Conservation (phyloP, 2,113 vertebrate genomes). For the Neogobius melanostomus region DNA sequence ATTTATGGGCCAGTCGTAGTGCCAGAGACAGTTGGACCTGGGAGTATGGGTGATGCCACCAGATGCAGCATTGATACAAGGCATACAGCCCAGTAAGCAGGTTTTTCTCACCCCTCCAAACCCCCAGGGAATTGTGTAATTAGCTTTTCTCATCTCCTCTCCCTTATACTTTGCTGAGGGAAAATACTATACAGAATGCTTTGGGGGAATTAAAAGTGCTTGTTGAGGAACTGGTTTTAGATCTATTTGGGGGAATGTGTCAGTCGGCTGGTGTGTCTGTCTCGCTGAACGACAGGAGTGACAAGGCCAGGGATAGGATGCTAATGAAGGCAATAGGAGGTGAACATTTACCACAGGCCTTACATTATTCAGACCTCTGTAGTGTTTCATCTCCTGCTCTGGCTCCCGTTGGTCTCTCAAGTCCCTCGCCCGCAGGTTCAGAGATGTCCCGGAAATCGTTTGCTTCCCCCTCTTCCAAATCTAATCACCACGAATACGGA, state of each 20-base stretch:
- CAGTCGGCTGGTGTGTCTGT: slow-evolving; percentile 42
- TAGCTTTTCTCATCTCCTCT: slow-evolving; percentile 55
- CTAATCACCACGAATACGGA: slow-evolving; percentile 21
- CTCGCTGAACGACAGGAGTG: slow-evolving; percentile 45
- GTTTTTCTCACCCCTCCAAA: slow-evolving; percentile 51
- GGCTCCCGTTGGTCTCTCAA: slow-evolving; percentile 36
- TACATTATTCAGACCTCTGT: slow-evolving; percentile 60
- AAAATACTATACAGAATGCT: slow-evolving; percentile 48
- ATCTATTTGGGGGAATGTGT: slow-evolving; percentile 64
- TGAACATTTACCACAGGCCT: slow-evolving; percentile 57
- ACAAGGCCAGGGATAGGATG: slow-evolving; percentile 55
- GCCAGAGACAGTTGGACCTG: slow-evolving; percentile 48
- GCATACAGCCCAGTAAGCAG: slow-evolving; percentile 62
- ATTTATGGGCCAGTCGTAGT: slow-evolving; percentile 38
- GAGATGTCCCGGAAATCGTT: slow-evolving; percentile 49
- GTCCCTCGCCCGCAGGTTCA: slow-evolving; percentile 27
- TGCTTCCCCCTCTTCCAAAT: slow-evolving; percentile 22
- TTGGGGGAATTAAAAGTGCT: slow-evolving; percentile 64
- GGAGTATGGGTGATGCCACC: slow-evolving; percentile 46
- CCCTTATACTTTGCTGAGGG: slow-evolving; percentile 58
- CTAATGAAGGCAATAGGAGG: slow-evolving; percentile 68
- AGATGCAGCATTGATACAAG: slow-evolving; percentile 56
- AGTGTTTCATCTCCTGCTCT: slow-evolving; percentile 50
- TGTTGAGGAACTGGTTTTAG: slow-evolving; percentile 62
- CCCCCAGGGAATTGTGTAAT: slow-evolving; percentile 55